Percentiles rank a stretch among this genome's conserved stretches.
Conservation (phyloP, 2,113 vertebrate genomes). For the Brachionichthys hirsutus region DNA sequence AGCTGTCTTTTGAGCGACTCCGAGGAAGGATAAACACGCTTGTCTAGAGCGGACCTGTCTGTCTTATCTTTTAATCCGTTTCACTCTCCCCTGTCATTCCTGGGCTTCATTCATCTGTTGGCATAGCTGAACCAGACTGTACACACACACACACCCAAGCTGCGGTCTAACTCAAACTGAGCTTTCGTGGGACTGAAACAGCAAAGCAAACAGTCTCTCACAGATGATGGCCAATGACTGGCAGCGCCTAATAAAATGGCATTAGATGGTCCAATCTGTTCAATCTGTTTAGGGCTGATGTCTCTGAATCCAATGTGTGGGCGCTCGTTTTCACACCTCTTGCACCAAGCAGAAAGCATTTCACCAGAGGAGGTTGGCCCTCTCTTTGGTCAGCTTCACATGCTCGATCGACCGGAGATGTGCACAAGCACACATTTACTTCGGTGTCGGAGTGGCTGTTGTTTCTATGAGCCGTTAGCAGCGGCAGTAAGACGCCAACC, state of each 20-base stretch:
- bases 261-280: slow-evolving; percentile 60
- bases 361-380: slow-evolving; percentile 7
- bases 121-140: slow-evolving; percentile 27
- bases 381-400: slow-evolving; percentile 26
- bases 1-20: slow-evolving; percentile 26
- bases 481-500: slow-evolving; percentile 27
- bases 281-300: slow-evolving; percentile 31
- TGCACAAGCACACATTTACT: slow-evolving; percentile 29
- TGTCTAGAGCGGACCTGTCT: slow-evolving; percentile 46
- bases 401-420: slow-evolving; percentile 23
- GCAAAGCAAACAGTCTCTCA: slow-evolving; percentile 48
- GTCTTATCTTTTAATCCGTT: slow-evolving; percentile 53
- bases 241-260: slow-evolving; percentile 56
- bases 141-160: slow-evolving; percentile 32
- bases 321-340: slow-evolving; percentile 31
- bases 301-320: slow-evolving; percentile 29
- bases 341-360: slow-evolving; percentile 7
- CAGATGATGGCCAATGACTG: slow-evolving; percentile 49
- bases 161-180: slow-evolving; percentile 35
- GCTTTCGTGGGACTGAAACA: slow-evolving; percentile 38
- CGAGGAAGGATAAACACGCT: slow-evolving; percentile 45
- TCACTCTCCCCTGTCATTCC: slow-evolving; percentile 39
- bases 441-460: slow-evolving; percentile 13
- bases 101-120: slow-evolving; percentile 34
- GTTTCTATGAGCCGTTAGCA: slow-evolving; percentile 42